Base-by-base conservation (phyloP, 2,113 vertebrate genomes). In the Paramormyrops kingsleyae region DNA sequence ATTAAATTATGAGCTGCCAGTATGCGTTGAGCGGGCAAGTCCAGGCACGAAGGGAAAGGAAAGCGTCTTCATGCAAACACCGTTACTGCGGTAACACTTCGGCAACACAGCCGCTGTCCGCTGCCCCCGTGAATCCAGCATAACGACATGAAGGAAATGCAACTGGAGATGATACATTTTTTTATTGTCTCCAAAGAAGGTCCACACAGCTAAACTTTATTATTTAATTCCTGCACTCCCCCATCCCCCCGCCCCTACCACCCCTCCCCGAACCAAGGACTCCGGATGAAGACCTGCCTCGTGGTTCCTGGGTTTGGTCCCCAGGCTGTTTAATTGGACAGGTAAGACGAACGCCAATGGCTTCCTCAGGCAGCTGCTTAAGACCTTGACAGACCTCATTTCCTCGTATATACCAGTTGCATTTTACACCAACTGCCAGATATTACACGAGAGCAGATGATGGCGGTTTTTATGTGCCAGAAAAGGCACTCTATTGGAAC, bases 21-120 rank as follows among this genome's bases (percentile, higher is more conserved):
- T 77, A 92, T 93, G 46, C 44, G 27, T 42, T 91, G 93, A 93
- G 90, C 92, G 93, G 96, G 93, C 97, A 97, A 95, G 97, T 91
- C 96, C 90, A 92, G 96, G 90, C 97, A 93, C 94, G 97, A 96
- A 27, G 47, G 24, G 35, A 92, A 90, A 77, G 70, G 88, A 91
- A 92, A 46, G 92, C 92, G 83, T 83, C 91, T 59, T 89, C 89
- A 89, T 90, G 52, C 77, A 90, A 93, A 89, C n/a, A 66, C 19
- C 83, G 95, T 97, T 95, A 96, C 96, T 97, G 91, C 96, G 96
- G 97, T 92, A 97, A 97, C 97, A 94, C 90, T 83, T 7, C 84
- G 93, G 94, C 94, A 93, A 90, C 90, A 46, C 92, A 46, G 19
- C 83, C 87, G 89, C 90, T 93, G 89, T 89, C 90, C 89, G 83